phyloP scores from a whole-genome alignment of 2,113 vertebrate genomes.

The Gallinago paraguaiae region DNA sequence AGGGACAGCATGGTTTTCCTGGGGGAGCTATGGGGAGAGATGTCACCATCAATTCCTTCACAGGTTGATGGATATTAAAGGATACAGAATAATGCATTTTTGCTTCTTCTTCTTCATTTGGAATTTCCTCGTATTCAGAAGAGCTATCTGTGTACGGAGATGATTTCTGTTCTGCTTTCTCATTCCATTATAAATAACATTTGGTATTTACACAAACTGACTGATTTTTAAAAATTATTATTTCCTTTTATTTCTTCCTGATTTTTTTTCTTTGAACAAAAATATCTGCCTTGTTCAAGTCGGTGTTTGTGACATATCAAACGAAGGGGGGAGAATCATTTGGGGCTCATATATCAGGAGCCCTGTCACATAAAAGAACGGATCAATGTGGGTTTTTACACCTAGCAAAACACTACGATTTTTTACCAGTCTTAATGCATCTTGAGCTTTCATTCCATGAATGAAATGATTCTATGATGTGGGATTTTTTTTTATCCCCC shows the following conservation, averaged over 20 bases:
- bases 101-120: background rate
- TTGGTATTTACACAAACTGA: background rate
- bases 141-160: background rate
- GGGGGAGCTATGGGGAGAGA: background rate
- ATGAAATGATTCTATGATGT: background rate
- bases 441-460: background rate
- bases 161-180: background rate
- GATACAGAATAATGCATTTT: background rate
- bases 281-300: background rate
- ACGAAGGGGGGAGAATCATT: background rate
- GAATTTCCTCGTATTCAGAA: background rate
- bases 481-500: background rate
- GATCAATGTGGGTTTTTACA: background rate
- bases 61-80: background rate
- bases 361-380: background rate
- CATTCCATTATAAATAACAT: background rate
- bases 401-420: background rate
- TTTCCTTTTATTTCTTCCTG: background rate
- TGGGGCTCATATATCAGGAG: background rate
- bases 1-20: background rate
- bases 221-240: background rate
- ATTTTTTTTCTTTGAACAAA: background rate
- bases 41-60: background rate
- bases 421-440: background rate
- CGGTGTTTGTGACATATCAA: background rate